Conservation (phyloP, 1,140 invertebrate species). For the Caenorhabditis latens region DNA sequence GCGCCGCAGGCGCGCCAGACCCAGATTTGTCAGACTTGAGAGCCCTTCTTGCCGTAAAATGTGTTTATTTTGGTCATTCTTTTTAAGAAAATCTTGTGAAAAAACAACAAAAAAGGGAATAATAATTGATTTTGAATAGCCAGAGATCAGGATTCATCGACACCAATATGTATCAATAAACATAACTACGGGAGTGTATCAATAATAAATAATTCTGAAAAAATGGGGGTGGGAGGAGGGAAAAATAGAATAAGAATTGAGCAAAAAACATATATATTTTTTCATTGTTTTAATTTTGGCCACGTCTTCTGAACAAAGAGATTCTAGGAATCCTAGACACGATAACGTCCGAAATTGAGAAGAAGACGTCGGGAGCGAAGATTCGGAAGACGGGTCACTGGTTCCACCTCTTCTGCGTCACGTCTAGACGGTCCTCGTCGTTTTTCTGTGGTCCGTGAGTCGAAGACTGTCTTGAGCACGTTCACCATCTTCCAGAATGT, state of each 20-base stretch:
- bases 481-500: constrained; percentile 60
- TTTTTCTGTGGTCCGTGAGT: constrained; percentile 43
- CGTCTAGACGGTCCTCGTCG: not conserved
- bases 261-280: not conserved
- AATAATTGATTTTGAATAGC: not conserved
- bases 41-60: no score
- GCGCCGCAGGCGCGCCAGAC: no score
- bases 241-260: not conserved
- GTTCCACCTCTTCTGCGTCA: not conserved
- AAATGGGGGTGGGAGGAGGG: not conserved
- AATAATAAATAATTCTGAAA: constrained; percentile 43
- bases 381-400: not conserved
- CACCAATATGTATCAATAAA: not conserved
- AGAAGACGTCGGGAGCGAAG: constrained; percentile 47
- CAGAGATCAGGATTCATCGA: constrained; percentile 6
- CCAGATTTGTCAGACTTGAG: no score
- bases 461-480: constrained; percentile 52
- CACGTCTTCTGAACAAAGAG: no score
- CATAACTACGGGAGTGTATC: not conserved
- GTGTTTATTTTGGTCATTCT: no score
- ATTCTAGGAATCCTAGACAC: not conserved
- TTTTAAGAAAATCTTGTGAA: no score
- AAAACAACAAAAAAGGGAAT: not conserved
- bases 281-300: no score
- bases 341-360: constrained; percentile 57